Evolutionary conservation across 2,113 vertebrate genomes (phyloP).

Genomic region (Herpetotheres cachinnans): DNA sequence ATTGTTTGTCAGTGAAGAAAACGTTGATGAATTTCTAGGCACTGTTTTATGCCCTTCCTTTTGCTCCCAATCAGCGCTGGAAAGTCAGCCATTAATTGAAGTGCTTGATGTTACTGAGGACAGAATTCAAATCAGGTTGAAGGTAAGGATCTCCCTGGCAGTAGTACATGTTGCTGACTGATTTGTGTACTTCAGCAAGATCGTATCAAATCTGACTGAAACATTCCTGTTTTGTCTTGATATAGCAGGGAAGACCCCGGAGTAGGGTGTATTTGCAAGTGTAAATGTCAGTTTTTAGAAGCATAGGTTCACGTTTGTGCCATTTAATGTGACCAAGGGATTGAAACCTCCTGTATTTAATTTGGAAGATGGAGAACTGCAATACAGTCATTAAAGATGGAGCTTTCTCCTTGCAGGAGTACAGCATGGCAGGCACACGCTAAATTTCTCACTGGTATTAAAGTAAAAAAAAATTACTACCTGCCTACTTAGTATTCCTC

Average conservation of each 20-base stretch:
- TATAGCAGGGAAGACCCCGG: background rate
- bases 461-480: background rate
- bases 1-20: constrained; percentile 76
- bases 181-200: background rate
- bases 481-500: no score
- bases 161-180: background rate
- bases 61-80: background rate
- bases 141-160: constrained; percentile 67
- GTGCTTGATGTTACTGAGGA: constrained; percentile 71
- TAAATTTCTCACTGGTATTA: background rate
- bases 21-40: constrained; percentile 71
- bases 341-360: background rate
- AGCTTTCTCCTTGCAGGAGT: background rate
- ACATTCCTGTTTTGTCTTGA: background rate
- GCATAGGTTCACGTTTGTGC: background rate
- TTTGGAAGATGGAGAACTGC: background rate
- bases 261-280: background rate
- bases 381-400: background rate
- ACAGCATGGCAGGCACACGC: background rate
- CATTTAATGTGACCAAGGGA: background rate
- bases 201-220: background rate
- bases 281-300: background rate
- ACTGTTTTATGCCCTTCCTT: constrained; percentile 12
- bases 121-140: constrained; percentile 70
- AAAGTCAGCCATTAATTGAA: constrained; percentile 64